Conservation (phyloP, 2,888 invertebrate species). For the Dasysyrphus albostriatus region DNA sequence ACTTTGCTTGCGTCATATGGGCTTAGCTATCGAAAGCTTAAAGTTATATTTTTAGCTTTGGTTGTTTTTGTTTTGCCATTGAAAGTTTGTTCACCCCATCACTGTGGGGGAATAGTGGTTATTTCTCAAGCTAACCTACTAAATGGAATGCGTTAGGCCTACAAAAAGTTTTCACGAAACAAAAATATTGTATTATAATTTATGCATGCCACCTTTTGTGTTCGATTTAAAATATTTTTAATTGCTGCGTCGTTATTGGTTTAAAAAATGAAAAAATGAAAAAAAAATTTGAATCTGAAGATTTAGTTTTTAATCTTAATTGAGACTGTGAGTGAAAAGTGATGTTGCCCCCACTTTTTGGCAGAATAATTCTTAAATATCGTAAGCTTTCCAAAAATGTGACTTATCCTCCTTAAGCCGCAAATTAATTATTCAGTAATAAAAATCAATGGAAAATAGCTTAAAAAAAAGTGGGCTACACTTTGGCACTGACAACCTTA, state of each 20-base stretch:
- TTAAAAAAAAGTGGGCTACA: too few relatives aligned
- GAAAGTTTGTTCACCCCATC: constrained; percentile 34
- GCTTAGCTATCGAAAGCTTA: constrained; percentile 18
- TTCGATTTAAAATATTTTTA: neutral
- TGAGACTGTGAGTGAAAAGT: too few relatives aligned
- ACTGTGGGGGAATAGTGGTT: neutral
- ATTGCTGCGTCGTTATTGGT: neutral
- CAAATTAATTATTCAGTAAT: too few relatives aligned
- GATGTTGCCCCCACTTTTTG: too few relatives aligned
- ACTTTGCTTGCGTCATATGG: neutral
- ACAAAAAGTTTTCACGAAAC: neutral
- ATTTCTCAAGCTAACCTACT: constrained; percentile 11
- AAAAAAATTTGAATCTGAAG: neutral
- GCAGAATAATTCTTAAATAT: too few relatives aligned
- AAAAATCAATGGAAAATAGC: too few relatives aligned
- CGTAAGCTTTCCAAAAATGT: too few relatives aligned
- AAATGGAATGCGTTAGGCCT: neutral
- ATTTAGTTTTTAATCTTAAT: too few relatives aligned
- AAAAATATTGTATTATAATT: neutral
- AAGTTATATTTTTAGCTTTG: neutral
- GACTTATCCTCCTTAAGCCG: too few relatives aligned
- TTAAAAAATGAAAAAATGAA: neutral
- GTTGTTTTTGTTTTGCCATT: constrained; percentile 17
- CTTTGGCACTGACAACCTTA: too few relatives aligned
- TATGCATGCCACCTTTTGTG: neutral